phyloP scores from a whole-genome alignment of 2,797 vertebrate species.

The Lutjanus campechanus region DNA sequence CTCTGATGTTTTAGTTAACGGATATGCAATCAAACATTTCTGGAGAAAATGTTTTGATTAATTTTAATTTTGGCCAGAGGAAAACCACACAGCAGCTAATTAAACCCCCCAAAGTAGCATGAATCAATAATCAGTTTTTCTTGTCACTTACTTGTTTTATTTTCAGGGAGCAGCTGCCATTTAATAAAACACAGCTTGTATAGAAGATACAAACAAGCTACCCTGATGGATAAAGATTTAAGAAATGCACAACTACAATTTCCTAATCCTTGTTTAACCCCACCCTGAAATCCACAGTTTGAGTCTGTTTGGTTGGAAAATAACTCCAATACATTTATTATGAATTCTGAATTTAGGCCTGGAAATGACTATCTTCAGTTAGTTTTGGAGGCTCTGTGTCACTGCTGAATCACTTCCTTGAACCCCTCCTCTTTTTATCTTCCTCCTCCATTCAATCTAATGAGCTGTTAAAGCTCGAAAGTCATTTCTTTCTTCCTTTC shows the following conservation, averaged over 20 bases:
- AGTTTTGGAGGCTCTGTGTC: background rate
- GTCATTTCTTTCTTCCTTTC: background rate
- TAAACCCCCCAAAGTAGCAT: background rate
- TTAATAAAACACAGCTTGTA: background rate
- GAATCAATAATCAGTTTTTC: background rate
- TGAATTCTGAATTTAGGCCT: no score
- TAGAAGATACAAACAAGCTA: background rate
- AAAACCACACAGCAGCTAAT: background rate
- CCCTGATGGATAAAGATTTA: background rate
- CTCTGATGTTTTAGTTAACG: background rate
- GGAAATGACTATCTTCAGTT: no score
- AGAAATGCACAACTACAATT: background rate
- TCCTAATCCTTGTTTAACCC: background rate
- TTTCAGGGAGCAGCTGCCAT: background rate
- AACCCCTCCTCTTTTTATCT: background rate
- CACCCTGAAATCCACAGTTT: conserved; percentile 1
- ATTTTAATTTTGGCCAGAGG: background rate
- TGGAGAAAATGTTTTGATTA: background rate
- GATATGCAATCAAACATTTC: background rate
- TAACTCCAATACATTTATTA: background rate
- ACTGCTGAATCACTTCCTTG: conserved; percentile 4
- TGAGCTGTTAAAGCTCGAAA: background rate
- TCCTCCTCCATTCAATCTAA: background rate
- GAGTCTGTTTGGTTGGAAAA: conserved; percentile 16
- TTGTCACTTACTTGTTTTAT: background rate